These are phyloP conservation scores for Polylopha cassiicola DNA, from an alignment of 2,888 invertebrate species.

Conservation along the genomic window DNA sequence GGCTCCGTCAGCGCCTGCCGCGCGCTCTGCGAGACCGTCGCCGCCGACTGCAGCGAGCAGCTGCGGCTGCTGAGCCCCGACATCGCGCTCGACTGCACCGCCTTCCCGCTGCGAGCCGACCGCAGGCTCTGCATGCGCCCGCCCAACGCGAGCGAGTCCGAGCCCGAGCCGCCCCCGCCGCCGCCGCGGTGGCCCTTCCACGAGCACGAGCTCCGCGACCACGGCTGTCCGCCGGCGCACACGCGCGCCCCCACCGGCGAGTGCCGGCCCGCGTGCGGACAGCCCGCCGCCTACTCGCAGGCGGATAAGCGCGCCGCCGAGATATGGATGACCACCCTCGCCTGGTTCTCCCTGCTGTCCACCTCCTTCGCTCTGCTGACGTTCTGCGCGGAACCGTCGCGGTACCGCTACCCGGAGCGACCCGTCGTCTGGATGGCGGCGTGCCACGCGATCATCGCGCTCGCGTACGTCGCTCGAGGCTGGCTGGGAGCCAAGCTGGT, in stretches of 20 bases:
- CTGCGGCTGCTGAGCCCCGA: slow-evolving; percentile 84
- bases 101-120: slow-evolving; percentile 85
- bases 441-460: slow-evolving; percentile 88
- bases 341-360: slow-evolving; percentile 86
- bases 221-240: slow-evolving; percentile 79
- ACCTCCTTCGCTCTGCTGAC: slow-evolving; percentile 91
- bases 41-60: slow-evolving; percentile 83
- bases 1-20: slow-evolving; percentile 91
- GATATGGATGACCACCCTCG: slow-evolving; percentile 86
- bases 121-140: slow-evolving; percentile 88
- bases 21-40: slow-evolving; percentile 88
- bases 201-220: slow-evolving; percentile 48
- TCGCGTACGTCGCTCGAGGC: slow-evolving; percentile 84
- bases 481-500: slow-evolving; percentile 69
- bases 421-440: slow-evolving; percentile 93
- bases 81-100: slow-evolving; percentile 85
- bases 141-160: slow-evolving; percentile 62
- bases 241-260: slow-evolving; percentile 75
- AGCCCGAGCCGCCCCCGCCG: slow-evolving; percentile 60
- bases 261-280: slow-evolving; percentile 82
- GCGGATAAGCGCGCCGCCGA: slow-evolving; percentile 83
- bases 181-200: slow-evolving; percentile 63
- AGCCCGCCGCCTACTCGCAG: slow-evolving; percentile 81
- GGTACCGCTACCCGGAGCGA: slow-evolving; percentile 95
- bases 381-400: slow-evolving; percentile 90